phyloP scores from a whole-genome alignment of 1,140 invertebrate genomes.

The Ephestia elutella region DNA sequence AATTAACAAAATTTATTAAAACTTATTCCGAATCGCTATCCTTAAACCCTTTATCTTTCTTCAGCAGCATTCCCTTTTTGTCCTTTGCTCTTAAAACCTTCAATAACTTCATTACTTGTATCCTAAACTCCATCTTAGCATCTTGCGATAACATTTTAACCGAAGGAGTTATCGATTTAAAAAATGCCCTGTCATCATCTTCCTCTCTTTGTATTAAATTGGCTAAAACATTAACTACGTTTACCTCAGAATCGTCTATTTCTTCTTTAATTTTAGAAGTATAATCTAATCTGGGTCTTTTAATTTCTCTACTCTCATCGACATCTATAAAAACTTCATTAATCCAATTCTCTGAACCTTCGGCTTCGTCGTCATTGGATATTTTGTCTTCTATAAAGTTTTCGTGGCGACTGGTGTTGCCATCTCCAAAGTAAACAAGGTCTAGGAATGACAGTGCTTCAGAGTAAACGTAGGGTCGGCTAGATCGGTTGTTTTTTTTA shows the following conservation, averaged over 20 bases:
- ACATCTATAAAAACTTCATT: conserved; percentile 32
- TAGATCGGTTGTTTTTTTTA: conserved; percentile 10
- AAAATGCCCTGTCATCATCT: conserved; percentile 44
- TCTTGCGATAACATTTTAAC: conserved; percentile 36
- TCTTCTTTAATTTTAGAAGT: conserved; percentile 8
- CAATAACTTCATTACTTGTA: conserved; percentile 38
- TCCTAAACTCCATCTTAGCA: conserved; percentile 41
- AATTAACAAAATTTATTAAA: neutral
- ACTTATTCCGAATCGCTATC: conserved; percentile 1
- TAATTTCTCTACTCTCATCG: conserved; percentile 18
- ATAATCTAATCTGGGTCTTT: conserved; percentile 29
- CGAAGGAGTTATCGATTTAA: conserved; percentile 39
- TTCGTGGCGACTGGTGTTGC: conserved; percentile 10
- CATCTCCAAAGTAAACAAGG: conserved; percentile 14
- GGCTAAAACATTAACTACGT: conserved; percentile 26
- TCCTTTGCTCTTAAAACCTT: conserved; percentile 30
- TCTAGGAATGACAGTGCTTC: conserved; percentile 34
- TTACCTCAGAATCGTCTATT: conserved; percentile 21
- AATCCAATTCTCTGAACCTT: conserved; percentile 26
- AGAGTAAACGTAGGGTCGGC: conserved; percentile 33
- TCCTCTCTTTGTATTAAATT: conserved; percentile 39
- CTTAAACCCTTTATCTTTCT: neutral
- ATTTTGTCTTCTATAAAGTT: neutral
- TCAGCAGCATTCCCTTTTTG: neutral
- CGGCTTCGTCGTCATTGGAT: conserved; percentile 7